These are phyloP conservation scores for Anas platyrhynchos DNA, from an alignment of 2,113 vertebrate species.

Conservation along the genomic window DNA sequence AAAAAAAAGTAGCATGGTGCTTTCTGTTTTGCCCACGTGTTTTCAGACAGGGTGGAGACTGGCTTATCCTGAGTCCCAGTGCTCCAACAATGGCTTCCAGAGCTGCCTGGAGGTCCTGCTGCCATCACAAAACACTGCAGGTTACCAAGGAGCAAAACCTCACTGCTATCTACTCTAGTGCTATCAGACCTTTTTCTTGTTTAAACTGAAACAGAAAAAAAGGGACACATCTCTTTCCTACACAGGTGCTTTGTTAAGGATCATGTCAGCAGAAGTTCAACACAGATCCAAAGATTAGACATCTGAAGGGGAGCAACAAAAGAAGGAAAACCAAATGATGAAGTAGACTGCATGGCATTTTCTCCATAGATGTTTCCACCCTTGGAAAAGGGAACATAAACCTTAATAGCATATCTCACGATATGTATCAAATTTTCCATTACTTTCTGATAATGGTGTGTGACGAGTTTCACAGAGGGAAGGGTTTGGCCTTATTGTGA, in stretches of 20 bases:
- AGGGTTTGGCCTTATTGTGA: not conserved
- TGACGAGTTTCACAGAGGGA: not conserved
- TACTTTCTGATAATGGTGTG: not conserved
- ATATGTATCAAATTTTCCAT: not conserved
- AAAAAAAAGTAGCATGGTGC: not conserved
- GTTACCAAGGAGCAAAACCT: conserved; percentile 23
- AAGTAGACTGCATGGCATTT: conserved; percentile 4
- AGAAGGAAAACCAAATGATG: not conserved
- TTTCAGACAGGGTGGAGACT: not conserved
- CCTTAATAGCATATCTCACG: not conserved
- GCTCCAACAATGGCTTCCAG: not conserved
- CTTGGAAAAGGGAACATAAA: not conserved
- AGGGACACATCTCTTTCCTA: conserved; percentile 15
- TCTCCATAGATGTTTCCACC: not conserved
- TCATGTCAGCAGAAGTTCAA: not conserved
- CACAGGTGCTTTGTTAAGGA: not conserved
- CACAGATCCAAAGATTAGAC: not conserved
- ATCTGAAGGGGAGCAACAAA: not conserved
- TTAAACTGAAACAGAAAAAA: conserved; percentile 14
- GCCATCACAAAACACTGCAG: not conserved
- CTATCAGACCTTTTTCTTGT: not conserved
- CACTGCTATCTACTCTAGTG: not conserved
- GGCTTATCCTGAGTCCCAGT: not conserved
- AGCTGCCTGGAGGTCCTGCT: not conserved
- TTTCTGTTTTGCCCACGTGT: not conserved